Evolutionary conservation across 2,888 invertebrate genomes (phyloP).

Genomic region (Apodemia zela): DNA sequence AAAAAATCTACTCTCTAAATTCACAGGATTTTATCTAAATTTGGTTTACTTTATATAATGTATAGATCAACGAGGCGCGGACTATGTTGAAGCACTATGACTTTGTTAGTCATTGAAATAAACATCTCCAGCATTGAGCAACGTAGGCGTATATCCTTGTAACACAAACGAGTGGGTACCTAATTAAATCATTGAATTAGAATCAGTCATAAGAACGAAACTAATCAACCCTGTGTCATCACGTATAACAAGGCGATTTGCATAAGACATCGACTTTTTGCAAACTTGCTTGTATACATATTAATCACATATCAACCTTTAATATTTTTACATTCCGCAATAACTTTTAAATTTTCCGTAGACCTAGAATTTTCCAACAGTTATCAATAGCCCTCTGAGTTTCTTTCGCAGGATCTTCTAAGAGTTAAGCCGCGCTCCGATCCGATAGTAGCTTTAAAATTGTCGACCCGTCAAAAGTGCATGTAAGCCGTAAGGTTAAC

Average conservation of each 20-base stretch:
- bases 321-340: background rate
- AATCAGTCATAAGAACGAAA: slow-evolving; percentile 5
- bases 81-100: no score
- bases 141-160: slow-evolving; percentile 22
- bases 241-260: background rate
- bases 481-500: no score
- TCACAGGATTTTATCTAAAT: no score
- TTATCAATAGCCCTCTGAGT: no score
- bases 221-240: slow-evolving; percentile 9
- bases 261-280: background rate
- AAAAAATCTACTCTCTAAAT: no score
- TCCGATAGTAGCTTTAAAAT: no score
- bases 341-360: background rate
- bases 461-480: no score
- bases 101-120: background rate
- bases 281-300: background rate
- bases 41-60: no score
- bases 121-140: slow-evolving; percentile 1
- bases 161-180: slow-evolving; percentile 18
- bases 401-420: no score
- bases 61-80: no score
- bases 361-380: no score
- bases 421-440: no score
- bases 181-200: slow-evolving; percentile 16
- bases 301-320: background rate